Evolutionary conservation across 2,888 invertebrate genomes (phyloP), one percentile per base, ranked within the genome.

Genomic region (Aricia artaxerxes): DNA sequence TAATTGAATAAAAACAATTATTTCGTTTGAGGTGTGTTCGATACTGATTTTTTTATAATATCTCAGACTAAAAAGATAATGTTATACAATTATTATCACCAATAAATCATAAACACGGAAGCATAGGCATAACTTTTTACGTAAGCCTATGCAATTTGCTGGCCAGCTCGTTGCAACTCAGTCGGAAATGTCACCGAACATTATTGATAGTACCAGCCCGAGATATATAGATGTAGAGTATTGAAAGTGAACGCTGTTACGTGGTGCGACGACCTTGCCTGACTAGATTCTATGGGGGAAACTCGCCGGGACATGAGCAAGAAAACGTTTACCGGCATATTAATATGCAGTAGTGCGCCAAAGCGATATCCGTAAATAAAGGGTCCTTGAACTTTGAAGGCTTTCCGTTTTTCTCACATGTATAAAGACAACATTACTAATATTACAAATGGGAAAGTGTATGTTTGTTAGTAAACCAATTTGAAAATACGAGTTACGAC

Each of bases 201-300:
- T 78, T 49, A 49, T 78, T 78, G 69, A 69, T 69, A 69, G 78
- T 35, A 16, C 16, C 57, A 31, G 64, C 57, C 69, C 31, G 64
- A 9, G 31, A 4, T 64, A 78, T 35, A 57, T 57, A 57, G 13
- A 57, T 57, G 11, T 57, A 57, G 57, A 57, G 57, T 57, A 57
- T 57, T 57, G 57, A 57, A 57, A 57, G 57, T 57, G 57, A 57
- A 57, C 16, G 57, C 57, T 61, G 60, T 64, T 73, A 78, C 75
- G 49, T 35, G 13, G 64, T 78, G 57, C 73, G 73, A 78, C 73
- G 78, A 78, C 78, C 75, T 75, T 75, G 78, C 73, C 44, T 73
- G 40, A 78, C 78, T 61, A 44, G 78, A 78, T 78, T 78, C 60
- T 75, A 61, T 40, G 53, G 78, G 40, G 73, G 61, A 73, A 73